Evolutionary conservation across 2,888 invertebrate species (phyloP), one percentile per base, ranked within the genome.

Genomic region (Tipula vernalis): DNA sequence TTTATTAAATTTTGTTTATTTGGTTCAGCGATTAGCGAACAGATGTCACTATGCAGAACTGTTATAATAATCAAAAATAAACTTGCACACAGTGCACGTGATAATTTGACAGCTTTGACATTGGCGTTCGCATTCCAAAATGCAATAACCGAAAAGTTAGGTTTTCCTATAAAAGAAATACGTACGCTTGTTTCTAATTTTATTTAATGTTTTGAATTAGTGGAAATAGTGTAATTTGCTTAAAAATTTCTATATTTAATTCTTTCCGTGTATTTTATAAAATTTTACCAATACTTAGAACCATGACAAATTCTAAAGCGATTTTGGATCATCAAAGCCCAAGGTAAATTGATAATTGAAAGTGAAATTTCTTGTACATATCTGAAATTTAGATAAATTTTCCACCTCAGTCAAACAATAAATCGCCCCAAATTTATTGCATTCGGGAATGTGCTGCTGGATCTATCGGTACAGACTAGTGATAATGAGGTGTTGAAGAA

Each of bases 371-470:
- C 28, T 28, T 28, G 28, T 28, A 28, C 28, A 28, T 28, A 28
- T 28, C 0, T 28, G 28, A 0, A 28, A 28, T 28, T 28, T 2
- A 28, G 28, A 28, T 28, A 28, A 28, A 28, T 28, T 28, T 28
- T 28, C 28, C 28, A 28, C 28, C 28, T 28, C 10, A 71, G 71
- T 28, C 28, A 71, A 28, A 3, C 28, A 28, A n/a, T 4, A 28
- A 28, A 4, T 15, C 12, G 44, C 5, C 85, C 90, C 13, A 90
- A 91, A 87, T 89, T 91, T 2, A 89, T 91, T 51, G 90, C 90
- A 83, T 91, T 91, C 88, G 91, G 91, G 36, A 91, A 91, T 87
- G 90, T 91, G 86, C 87, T 91, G 41, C 88, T 91, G 57, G 91
- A 91, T 88, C 89, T 90, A 10, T 42, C 51, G 36, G n/a, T 86